Conservation (phyloP, 2,888 invertebrate genomes). For the Onthophagus sagittarius region DNA sequence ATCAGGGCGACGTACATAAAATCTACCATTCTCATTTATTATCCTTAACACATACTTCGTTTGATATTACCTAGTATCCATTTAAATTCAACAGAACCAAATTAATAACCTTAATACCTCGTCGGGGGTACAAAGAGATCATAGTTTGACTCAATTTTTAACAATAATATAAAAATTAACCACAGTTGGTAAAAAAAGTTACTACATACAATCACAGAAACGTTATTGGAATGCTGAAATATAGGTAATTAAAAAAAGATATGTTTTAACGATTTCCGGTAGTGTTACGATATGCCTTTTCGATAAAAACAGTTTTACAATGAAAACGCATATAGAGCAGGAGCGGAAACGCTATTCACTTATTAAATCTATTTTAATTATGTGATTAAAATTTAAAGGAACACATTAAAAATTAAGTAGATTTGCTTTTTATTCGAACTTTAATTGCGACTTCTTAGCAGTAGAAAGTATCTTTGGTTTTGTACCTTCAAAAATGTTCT, state of each 20-base stretch:
- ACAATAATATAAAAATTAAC: neutral
- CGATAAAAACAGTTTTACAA: neutral
- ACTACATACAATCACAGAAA: constrained; percentile 12
- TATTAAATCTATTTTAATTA: neutral
- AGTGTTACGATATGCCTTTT: constrained; percentile 19
- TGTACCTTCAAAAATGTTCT: constrained; percentile 15
- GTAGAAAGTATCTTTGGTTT: constrained; percentile 22
- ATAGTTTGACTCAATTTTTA: neutral
- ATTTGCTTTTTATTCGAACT: constrained; percentile 18
- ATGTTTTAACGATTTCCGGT: neutral
- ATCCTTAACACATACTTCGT: neutral
- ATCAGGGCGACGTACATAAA: neutral
- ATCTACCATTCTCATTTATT: neutral
- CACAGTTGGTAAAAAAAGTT: neutral
- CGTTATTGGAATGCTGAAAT: constrained; percentile 11
- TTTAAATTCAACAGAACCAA: neutral
- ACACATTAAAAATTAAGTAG: constrained; percentile 10
- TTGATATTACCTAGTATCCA: neutral
- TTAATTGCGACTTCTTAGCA: constrained; percentile 16
- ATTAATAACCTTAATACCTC: neutral
- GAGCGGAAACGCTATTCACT: neutral
- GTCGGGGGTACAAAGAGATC: neutral
- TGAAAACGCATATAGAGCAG: constrained; percentile 7
- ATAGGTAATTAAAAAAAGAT: neutral
- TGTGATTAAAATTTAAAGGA: constrained; percentile 3